Evolutionary conservation across 2,113 vertebrate species (phyloP).

Genomic region (Esox niger): DNA sequence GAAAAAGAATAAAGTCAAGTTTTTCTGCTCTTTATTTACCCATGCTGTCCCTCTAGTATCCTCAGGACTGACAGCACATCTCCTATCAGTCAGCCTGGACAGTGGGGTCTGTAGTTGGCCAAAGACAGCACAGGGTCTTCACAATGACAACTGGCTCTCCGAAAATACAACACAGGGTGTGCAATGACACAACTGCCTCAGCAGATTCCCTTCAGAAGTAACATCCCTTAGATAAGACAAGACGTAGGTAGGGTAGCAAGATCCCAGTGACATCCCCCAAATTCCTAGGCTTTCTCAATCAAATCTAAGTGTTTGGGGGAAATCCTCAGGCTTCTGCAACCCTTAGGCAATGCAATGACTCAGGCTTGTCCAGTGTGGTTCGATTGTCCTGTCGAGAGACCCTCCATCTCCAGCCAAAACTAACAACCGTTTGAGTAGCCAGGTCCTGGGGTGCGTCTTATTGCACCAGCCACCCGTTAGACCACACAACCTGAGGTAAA

Average conservation of each 20-base stretch:
- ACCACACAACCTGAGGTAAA: too few species aligned
- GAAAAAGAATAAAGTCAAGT: slow-evolving; percentile 46
- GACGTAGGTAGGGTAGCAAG: not conserved
- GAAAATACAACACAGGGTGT: not conserved
- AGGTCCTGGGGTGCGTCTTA: too few species aligned
- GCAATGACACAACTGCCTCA: not conserved
- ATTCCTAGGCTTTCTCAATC: too few species aligned
- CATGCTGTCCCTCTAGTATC: slow-evolving; percentile 50
- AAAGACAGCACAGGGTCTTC: not conserved
- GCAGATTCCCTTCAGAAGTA: not conserved
- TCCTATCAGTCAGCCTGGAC: not conserved
- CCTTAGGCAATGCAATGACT: too few species aligned
- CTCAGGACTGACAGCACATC: slow-evolving; percentile 4
- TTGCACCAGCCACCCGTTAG: too few species aligned
- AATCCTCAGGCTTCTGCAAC: too few species aligned
- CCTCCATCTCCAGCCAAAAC: too few species aligned
- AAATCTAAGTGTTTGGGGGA: too few species aligned
- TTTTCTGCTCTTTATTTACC: slow-evolving; percentile 61
- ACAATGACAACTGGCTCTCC: not conserved
- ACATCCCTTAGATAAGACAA: not conserved
- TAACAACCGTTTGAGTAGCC: too few species aligned
- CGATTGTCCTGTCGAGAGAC: too few species aligned
- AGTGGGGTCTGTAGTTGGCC: not conserved
- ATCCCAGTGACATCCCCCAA: too few species aligned
- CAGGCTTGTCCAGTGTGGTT: too few species aligned